Base-by-base conservation (phyloP, 2,888 invertebrate genomes). In the Thelaira solivaga region DNA sequence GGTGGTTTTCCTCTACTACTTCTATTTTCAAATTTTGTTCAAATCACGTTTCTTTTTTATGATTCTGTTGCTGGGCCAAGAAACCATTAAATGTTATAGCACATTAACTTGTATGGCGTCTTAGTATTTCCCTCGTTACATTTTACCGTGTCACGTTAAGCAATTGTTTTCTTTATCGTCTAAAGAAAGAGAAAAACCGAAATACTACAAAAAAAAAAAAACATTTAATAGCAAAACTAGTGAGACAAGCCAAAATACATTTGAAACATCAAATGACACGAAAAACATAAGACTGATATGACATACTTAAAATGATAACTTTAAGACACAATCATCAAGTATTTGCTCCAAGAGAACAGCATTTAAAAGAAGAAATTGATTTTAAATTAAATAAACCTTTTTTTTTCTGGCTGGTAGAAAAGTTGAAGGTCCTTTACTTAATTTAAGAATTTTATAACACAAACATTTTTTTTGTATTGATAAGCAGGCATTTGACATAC, bases 171-270 rank as follows among this genome's bases (percentile, higher is more conserved):
- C 31, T 69, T 45, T 69, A 67, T 61, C 36, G 36, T 20, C 49
- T 39, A 4, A 20, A n/a, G n/a, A n/a, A 43, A 43, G 26, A 43
- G 13, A 36, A 22, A 31, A 26, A 43, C 26, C 39, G 10, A 55
- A 53, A 22, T n/a, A n/a, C n/a, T n/a, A n/a, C n/a, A 36, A 18
- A 68, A 51, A 11, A 34, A 24, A n/a, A 64, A 53, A 43, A n/a
- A 16, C 29, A 64, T 55, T 8, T 41, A 36, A 41, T 41, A 61
- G 57, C 53, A 34, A 11, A 61, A 49, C 4, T 22, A 65, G 61
- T 47, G 49, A 61, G 69, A 36, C 69, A 55, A 78, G 78, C 78
- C 74, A 78, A 78, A 78, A 78, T n/a, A 78, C 69, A 74, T 78
- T 74, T 67, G 59, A 53, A 45, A 72, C 45, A 55, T 62, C 67